Base-by-base conservation (phyloP, 1,140 invertebrate genomes). In the Spodoptera frugiperda region DNA sequence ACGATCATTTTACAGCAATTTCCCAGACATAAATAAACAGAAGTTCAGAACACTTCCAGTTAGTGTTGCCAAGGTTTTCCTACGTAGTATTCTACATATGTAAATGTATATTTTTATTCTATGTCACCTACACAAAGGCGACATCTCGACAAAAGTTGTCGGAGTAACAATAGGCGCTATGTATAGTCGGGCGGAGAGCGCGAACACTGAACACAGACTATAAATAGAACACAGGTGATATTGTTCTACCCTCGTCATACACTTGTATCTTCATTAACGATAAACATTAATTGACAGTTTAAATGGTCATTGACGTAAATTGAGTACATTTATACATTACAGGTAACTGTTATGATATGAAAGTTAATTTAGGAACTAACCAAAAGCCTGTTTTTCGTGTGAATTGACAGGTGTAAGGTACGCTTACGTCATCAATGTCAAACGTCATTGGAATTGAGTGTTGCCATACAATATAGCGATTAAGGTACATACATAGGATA, bases 141-240 rank as follows among this genome's bases (percentile, higher is more conserved):
- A 15, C n/a, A 44, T 44, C 59, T 63, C 44, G 59, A 63, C 15
- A 9, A 44, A 63, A 63, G 15, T 44, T 44, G 25, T 15, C 30
- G 57, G 14, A 39, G 57, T 30, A 61, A 61, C 57, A 63, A 63
- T 17, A 63, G 33, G n/a, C 15, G 14, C 12, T 63, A 63, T 63
- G 59, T 63, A 44, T 63, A 63, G 59, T 63, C 59, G 33, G 59
- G 59, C 15, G n/a, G 33, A 17, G 59, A 63, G 44, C 33, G 33
- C 33, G 33, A 39, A 39, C 33, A 39, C 33, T 63, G 30, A 30
- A 44, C n/a, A 15, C 12, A 3, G 59, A 11, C 59, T 68, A 68
- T 68, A 68, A 68, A 68, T 68, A 68, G 48, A 33, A 15, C 57
- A 51, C 65, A 53, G 48, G 65, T 68, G 65, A 68, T 48, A 68